Evolutionary conservation across 2,797 vertebrate species (phyloP).

Genomic region (Lagorchestes hirsutus): DNA sequence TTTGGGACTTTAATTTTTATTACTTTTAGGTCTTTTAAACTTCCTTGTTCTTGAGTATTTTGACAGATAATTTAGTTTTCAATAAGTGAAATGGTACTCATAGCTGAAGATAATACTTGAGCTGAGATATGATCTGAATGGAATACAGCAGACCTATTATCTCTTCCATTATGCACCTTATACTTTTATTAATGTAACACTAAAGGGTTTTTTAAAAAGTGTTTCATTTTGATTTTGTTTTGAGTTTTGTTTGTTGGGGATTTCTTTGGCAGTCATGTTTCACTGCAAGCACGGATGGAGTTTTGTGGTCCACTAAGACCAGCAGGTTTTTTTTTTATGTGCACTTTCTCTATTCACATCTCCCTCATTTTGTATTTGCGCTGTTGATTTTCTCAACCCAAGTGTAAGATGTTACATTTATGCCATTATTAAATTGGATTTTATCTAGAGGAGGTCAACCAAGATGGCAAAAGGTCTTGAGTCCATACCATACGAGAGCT

Average conservation of each 20-base stretch:
- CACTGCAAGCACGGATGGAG: neutral
- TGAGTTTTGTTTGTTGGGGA: neutral
- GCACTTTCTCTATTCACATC: neutral
- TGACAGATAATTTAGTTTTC: neutral
- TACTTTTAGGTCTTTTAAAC: neutral
- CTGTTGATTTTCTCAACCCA: neutral
- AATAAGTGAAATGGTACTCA: neutral
- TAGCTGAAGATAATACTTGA: neutral
- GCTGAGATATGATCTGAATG: neutral
- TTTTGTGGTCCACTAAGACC: neutral
- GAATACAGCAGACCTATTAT: neutral
- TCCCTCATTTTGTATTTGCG: neutral
- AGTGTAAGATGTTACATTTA: neutral
- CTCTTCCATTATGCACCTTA: neutral
- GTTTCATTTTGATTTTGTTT: neutral
- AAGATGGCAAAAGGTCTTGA: neutral
- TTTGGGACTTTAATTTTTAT: neutral
- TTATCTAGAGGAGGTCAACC: neutral
- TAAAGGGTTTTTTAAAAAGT: neutral
- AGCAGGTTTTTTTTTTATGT: neutral
- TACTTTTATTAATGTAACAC: neutral
- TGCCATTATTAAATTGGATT: neutral
- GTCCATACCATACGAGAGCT: neutral
- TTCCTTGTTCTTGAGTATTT: neutral
- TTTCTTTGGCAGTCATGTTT: neutral